Evolutionary conservation across 2,113 vertebrate genomes (phyloP), one percentile per base, ranked within the genome.

Genomic region (Proteles cristata): DNA sequence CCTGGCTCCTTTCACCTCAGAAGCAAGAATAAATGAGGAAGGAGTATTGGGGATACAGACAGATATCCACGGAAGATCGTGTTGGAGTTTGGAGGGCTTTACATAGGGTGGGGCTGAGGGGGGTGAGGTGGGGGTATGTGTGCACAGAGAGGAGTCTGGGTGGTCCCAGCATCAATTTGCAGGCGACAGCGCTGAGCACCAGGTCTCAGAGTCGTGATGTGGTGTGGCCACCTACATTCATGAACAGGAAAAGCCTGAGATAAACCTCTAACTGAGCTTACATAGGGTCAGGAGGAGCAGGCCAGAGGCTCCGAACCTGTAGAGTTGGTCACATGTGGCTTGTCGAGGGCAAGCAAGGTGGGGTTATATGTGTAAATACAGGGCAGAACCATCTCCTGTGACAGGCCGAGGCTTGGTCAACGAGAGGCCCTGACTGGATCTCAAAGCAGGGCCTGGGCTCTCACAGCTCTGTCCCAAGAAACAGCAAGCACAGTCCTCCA

Each of bases 51-150:
- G 63, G 77, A 39, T 55, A 65, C 33, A 71, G 7, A 63, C 4
- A 11, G 35, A 19, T 71, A 14, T 43, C 33, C 88, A 74, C 3
- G 23, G 28, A 58, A 45, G 61, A 8, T 15, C 1, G 0, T 19
- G 33, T 82, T 39, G 50, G 76, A 77, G 14, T 26, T 55, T 48
- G 61, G 39, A 48, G 43, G 48, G 50, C 48, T 96, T 82, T 68
- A 39, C n/a, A 55, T 35, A 33, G 16, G 14, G 35, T 7, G 7
- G 26, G 31, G 7, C 53, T 39, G 3, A 55, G 35, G 2, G 1
- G n/a, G 43, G 0, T 16, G 8, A 8, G 26, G 8, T 1, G 2
- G 7, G 3, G 4, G 5, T 19, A 3, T 19, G 4, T 5, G 14
- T 25, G 23, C 3, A 0, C 58, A 17, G 25, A 43, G 11, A 31